Conservation (phyloP, 2,113 vertebrate species). For the Rhadina sibilatrix region DNA sequence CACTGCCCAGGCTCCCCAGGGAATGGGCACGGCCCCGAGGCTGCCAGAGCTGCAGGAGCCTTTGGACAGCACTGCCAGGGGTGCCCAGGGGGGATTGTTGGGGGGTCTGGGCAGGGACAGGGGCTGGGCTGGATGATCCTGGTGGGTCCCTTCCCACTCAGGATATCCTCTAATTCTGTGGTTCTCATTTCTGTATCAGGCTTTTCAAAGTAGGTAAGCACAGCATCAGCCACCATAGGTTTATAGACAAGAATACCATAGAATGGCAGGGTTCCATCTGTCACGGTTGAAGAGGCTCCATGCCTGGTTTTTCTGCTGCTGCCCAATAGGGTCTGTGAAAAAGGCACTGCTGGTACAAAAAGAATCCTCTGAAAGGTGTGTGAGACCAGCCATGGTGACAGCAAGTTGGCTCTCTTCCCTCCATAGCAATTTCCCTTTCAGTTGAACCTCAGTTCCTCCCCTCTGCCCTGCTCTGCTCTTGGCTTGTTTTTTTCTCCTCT, state of each 20-base stretch:
- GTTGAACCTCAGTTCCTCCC: not conserved
- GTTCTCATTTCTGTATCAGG: not conserved
- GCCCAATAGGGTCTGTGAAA: not conserved
- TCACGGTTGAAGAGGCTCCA: not conserved
- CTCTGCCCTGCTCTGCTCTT: not conserved
- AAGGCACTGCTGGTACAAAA: not conserved
- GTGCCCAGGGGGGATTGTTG: rapidly evolving
- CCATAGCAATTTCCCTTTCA: not conserved
- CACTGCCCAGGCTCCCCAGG: not conserved
- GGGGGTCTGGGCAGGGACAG: not conserved
- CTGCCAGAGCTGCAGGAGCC: not conserved
- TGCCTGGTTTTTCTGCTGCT: not conserved
- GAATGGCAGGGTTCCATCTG: not conserved
- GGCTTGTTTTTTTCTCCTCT: not conserved
- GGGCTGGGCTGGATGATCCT: not conserved
- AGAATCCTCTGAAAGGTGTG: no score
- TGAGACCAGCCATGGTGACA: not conserved
- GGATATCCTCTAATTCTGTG: not conserved
- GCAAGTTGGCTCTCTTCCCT: not conserved
- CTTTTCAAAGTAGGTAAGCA: not conserved
- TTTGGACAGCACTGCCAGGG: not conserved
- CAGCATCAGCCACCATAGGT: not conserved
- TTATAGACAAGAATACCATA: not conserved
- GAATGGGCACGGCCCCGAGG: not conserved
- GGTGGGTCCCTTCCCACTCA: not conserved